A percentile compares a stretch with the other conserved stretches of the same genome.
Conservation (phyloP, 2,797 vertebrate species). For the Loris lydekkerianus region DNA sequence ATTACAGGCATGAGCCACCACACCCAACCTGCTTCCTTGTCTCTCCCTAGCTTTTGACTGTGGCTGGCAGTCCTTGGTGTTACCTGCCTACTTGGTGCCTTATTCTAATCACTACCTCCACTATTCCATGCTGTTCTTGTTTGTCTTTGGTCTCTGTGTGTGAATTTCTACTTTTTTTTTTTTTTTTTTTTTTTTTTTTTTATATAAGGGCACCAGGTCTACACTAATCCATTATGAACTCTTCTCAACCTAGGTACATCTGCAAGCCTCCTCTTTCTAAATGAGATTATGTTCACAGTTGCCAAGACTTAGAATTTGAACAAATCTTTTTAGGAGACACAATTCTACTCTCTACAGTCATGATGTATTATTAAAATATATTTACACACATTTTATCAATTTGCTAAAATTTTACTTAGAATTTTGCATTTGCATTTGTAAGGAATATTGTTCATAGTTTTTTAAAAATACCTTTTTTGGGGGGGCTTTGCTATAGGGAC, state of each 20-base stretch:
- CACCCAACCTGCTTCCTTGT: neutral
- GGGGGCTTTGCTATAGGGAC: neutral
- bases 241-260: neutral
- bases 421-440: neutral
- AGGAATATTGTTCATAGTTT: neutral
- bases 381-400: neutral
- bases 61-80: neutral
- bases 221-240: neutral
- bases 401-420: neutral
- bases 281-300: neutral
- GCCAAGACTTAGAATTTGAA: neutral
- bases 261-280: slow-evolving; percentile 7
- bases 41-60: neutral
- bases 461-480: neutral
- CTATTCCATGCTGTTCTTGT: neutral
- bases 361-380: neutral
- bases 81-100: neutral
- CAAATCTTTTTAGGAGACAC: neutral
- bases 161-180: neutral
- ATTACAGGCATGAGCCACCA: neutral
- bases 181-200: neutral
- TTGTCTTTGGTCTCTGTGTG: neutral
- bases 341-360: neutral
- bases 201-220: neutral
- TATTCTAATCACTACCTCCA: neutral